Evolutionary conservation across 2,113 vertebrate genomes (phyloP), one percentile per base, ranked within the genome.

Genomic region (Pollachius pollachius): DNA sequence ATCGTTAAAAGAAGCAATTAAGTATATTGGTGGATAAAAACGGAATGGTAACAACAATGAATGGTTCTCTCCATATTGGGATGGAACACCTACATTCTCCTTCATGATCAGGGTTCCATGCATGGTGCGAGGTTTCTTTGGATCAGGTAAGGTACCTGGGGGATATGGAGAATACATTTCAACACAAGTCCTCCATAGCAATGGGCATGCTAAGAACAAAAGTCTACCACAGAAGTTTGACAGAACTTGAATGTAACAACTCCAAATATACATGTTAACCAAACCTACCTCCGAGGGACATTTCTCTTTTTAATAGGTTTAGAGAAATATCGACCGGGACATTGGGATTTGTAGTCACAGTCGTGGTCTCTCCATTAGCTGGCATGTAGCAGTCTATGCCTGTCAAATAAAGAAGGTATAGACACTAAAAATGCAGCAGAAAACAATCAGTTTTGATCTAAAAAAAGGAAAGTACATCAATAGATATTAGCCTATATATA

Each of bases 21-120:
- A 13, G 41, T 12, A 48, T 48, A 48, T 48, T 48, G 41, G 41
- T 48, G 41, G 5, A 48, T 48, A 48, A 48, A 12, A 48, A 48
- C 8, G 8, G 41, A 48, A 48, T 48, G 11, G 41, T 48, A 48
- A 48, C 12, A 2, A 48, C 41, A 48, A 48, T 7, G 41, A 48
- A 48, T 48, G 41, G 8, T 9, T 48, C 41, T 9, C 12, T 48
- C 8, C 12, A 9, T 13, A 48, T 48, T 48, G 41, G 1, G 41
- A 48, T 9, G 5, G 41, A 48, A 0, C 27, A 91, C 95, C 95
- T 86, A 98, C 97, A 0, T 93, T 96, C 61, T 99, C 96, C 82
- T 99, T 99, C 94, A 99, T 98, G 71, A 99, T 95, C 1, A 99
- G 81, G 0, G 96, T 94, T 23, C 96, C 97, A 0, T 98, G 97